These are phyloP conservation scores for Melanotaenia boesemani DNA, from an alignment of 2,797 vertebrate genomes.

Conservation along the genomic window DNA sequence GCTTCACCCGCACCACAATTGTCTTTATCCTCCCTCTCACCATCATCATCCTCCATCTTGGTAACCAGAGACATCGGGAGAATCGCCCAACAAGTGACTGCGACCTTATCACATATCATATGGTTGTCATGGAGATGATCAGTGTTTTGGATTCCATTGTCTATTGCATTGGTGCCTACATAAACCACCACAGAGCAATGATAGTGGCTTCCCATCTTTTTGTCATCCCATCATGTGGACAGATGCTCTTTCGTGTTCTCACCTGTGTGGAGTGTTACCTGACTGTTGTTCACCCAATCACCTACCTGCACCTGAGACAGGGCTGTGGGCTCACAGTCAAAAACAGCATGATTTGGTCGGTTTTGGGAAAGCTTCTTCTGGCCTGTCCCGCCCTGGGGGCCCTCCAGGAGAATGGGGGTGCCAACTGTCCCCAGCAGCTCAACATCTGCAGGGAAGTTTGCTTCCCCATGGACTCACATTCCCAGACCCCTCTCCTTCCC, in stretches of 20 bases:
- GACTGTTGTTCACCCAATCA: constrained; percentile 20
- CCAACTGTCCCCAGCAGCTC: too few species aligned
- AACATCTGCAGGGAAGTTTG: too few species aligned
- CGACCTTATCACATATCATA: constrained; percentile 18
- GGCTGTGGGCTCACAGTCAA: constrained; percentile 1
- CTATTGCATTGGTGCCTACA: neutral
- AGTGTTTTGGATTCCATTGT: neutral
- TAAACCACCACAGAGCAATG: fast-evolving
- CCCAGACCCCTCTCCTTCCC: too few species aligned
- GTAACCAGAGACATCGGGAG: neutral
- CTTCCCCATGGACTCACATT: too few species aligned
- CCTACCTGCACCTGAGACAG: constrained; percentile 10
- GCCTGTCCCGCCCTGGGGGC: too few species aligned
- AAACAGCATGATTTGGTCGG: neutral
- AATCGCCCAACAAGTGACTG: neutral
- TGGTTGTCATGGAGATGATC: constrained; percentile 10
- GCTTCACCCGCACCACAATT: neutral
- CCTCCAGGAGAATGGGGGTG: too few species aligned
- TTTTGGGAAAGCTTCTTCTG: too few species aligned
- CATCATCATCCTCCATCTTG: constrained; percentile 3
- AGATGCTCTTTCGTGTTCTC: constrained; percentile 6
- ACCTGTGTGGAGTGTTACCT: constrained; percentile 29
- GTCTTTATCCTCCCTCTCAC: neutral
- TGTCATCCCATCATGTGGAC: neutral
- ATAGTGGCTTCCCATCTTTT: neutral